Evolutionary conservation across 2,113 vertebrate species (phyloP), one percentile per base, ranked within the genome.

Genomic region (Telmatochromis bifrenatus): DNA sequence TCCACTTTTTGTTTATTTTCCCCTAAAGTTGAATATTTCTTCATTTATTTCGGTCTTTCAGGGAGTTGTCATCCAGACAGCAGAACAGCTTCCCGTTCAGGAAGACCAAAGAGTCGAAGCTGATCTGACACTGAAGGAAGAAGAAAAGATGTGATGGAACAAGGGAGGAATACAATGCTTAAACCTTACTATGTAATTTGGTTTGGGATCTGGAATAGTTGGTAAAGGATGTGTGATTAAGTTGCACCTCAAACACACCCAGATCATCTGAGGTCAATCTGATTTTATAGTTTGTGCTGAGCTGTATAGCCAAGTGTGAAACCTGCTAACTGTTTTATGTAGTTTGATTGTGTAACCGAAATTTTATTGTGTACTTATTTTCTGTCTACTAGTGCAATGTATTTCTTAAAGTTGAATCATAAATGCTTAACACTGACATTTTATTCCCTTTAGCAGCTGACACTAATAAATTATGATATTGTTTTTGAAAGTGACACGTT

Each of bases 401-500:
- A 26, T 81, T 70, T 89, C 70, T 49, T 83, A 11, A 3, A 83
- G 26, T 55, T 84, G 83, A 87, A 28, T 23, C 45, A 45, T 55
- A 9, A 75, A 86, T 53, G 55, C 12, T 49, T n/a, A 28, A 91
- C 26, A 28, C 4, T 81, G 68, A 83, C 28, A 84, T 35, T 89
- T 91, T 93, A 91, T 90, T 89, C 81, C 81, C 60, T 87, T 85
- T 31, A 13, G 83, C 73, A 47, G 4, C 84, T 91, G 83, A 19
- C 47, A 86, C 87, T 91, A 95, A 95, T 96, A 95, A 96, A 96
- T 82, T 81, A 85, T 89, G 23, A 92, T 77, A 55, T 85, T 68
- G 54, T 37, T 86, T 90, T 77, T 87, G 79, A 84, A 87, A 47
- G 81, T 51, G 60, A 37, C 33, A 58, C 54, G 21, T 93, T 88